These are phyloP conservation scores for Brachionus manjavacas DNA, from an alignment of 1,140 invertebrate species.

Conservation along the genomic window DNA sequence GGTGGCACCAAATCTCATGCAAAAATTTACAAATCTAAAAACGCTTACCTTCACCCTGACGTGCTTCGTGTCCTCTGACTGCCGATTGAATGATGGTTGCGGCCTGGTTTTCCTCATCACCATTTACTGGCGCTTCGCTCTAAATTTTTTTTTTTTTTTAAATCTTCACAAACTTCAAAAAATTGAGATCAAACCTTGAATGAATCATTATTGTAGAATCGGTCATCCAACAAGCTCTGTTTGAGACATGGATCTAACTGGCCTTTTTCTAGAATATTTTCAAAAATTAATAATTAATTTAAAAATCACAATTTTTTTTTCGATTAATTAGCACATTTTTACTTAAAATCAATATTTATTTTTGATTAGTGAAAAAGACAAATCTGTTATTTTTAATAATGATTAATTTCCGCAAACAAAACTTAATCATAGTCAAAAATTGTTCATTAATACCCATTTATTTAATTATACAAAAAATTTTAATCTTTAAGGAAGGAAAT, in stretches of 20 bases:
- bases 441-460: no score
- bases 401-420: no score
- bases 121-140: conserved; percentile 29
- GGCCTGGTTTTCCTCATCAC: conserved; percentile 56
- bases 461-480: no score
- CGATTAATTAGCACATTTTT: neutral
- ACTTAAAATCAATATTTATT: no score
- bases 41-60: conserved; percentile 59
- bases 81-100: conserved; percentile 71
- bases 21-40: neutral
- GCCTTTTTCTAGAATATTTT: neutral
- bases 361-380: no score
- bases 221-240: conserved; percentile 30
- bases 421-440: no score
- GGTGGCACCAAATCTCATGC: neutral
- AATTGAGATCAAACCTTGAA: neutral
- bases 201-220: conserved; percentile 40
- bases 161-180: neutral
- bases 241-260: neutral
- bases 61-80: conserved; percentile 67
- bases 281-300: neutral
- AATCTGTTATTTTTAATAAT: no score
- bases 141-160: neutral
- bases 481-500: no score
- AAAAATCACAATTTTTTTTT: neutral